Base-by-base conservation (phyloP, 2,113 vertebrate species). In the Larimichthys polyactis region DNA sequence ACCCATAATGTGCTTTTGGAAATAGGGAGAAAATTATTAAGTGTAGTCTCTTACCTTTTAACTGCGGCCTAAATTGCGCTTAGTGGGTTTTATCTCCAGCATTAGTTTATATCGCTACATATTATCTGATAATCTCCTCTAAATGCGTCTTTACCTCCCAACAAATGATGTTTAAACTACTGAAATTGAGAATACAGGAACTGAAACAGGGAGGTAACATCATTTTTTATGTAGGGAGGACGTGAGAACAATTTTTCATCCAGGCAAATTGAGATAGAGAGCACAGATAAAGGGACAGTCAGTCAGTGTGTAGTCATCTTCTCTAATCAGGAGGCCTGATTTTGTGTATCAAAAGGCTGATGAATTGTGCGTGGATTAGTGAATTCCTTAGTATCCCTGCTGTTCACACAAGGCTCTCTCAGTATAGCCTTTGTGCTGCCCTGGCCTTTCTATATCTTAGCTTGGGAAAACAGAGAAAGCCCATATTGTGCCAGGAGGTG, bases 301-400 rank as follows among this genome's bases (percentile, higher is more conserved):
- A 15, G 52, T 57, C 59, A 52, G 63, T 70, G 58, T 87, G 68
- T 49, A 80, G 60, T 82, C 29, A 60, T 69, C 89, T 81, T 65
- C 64, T 79, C 71, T 80, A 90, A 90, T 83, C 55, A 54, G 81
- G 78, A 75, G 70, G 63, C 62, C 62, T 55, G 66, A 76, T 67
- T 40, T 80, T 75, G 84, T 82, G 81, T 27, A 27, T 88, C 75
- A 88, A 84, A 87, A 79, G 60, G 15, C 78, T 79, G 62, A 82
- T 74, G 81, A 87, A 87, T 88, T 49, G 75, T 71, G 64, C 83
- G 65, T 89, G 58, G 86, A 90, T 91, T 62, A 78, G 90, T 90
- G 76, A 49, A 90, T 92, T 89, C 89, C 60, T 77, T 48, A 8
- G 68, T 73, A 78, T 75, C 78, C 55, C 75, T 65, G 67, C 77